A percentile compares a stretch with the other conserved stretches of the same genome.
Evolutionary conservation across 1,140 invertebrate genomes (phyloP).

Genomic region (Drosophila funebris): DNA sequence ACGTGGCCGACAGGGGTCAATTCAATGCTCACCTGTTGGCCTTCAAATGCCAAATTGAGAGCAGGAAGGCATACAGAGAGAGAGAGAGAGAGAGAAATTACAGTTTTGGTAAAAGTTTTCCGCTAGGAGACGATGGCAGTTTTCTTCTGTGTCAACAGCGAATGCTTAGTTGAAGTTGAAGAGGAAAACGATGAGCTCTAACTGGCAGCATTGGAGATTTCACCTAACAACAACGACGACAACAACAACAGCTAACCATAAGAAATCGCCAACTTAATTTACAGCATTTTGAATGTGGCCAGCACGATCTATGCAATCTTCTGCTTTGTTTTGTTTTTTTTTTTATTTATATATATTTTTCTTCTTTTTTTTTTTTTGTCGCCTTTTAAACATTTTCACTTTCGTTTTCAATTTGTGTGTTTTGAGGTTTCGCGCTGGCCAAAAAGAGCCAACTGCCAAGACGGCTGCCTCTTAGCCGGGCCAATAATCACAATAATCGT

Average conservation of each 20-base stretch:
- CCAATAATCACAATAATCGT: slow-evolving; percentile 80
- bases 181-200: neutral
- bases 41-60: neutral
- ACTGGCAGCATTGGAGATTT: slow-evolving; percentile 37
- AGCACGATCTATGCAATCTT: slow-evolving; percentile 74
- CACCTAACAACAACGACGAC: slow-evolving; percentile 43
- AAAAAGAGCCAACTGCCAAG: slow-evolving; percentile 10
- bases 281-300: slow-evolving; percentile 54
- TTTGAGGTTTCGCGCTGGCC: slow-evolving; percentile 12
- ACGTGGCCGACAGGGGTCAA: neutral
- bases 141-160: slow-evolving; percentile 18
- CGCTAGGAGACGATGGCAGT: slow-evolving; percentile 8
- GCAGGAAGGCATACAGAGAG: neutral
- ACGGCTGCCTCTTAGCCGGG: slow-evolving; percentile 24
- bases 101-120: slow-evolving; percentile 27
- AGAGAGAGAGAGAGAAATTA: neutral
- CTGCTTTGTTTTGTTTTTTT: slow-evolving; percentile 63
- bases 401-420: slow-evolving; percentile 78
- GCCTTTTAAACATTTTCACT: slow-evolving; percentile 57
- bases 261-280: slow-evolving; percentile 78
- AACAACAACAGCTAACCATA: slow-evolving; percentile 24
- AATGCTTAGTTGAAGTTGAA: neutral
- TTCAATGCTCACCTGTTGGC: neutral
- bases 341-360: slow-evolving; percentile 4
- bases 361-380: slow-evolving; percentile 17